These are phyloP conservation scores for Colinus virginianus DNA, from an alignment of 2,113 vertebrate genomes.

Conservation along the genomic window DNA sequence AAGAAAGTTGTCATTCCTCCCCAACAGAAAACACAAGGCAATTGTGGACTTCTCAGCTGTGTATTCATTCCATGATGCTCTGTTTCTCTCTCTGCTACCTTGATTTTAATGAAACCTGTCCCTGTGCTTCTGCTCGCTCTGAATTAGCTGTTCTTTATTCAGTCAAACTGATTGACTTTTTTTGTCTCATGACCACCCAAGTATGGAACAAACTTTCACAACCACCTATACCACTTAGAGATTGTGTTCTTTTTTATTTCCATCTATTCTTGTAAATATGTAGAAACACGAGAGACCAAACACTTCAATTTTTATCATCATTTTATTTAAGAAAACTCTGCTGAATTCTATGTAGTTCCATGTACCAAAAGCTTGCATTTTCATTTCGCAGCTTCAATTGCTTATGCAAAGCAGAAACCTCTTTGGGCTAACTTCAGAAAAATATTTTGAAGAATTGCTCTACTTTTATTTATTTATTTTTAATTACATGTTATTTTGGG, in stretches of 20 bases:
- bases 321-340: background rate
- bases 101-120: conserved; percentile 62
- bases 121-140: conserved; percentile 31
- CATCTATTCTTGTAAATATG: conserved; percentile 21
- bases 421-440: background rate
- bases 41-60: background rate
- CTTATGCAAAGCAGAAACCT: background rate
- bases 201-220: conserved; percentile 43
- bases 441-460: background rate
- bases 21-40: background rate
- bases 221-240: background rate
- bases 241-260: conserved; percentile 12
- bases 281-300: background rate
- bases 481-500: background rate
- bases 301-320: background rate
- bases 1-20: conserved; percentile 20
- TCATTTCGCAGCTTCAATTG: background rate
- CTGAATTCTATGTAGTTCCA: background rate
- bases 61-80: conserved; percentile 1
- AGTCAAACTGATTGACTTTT: conserved; percentile 46
- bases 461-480: background rate
- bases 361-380: background rate
- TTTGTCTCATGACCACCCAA: conserved; percentile 45
- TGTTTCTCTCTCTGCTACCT: conserved; percentile 36
- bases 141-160: conserved; percentile 47